Percentiles rank a stretch among this genome's conserved stretches.
These are phyloP conservation scores for Natator depressus DNA, from an alignment of 2,113 vertebrate species.

Conservation along the genomic window DNA sequence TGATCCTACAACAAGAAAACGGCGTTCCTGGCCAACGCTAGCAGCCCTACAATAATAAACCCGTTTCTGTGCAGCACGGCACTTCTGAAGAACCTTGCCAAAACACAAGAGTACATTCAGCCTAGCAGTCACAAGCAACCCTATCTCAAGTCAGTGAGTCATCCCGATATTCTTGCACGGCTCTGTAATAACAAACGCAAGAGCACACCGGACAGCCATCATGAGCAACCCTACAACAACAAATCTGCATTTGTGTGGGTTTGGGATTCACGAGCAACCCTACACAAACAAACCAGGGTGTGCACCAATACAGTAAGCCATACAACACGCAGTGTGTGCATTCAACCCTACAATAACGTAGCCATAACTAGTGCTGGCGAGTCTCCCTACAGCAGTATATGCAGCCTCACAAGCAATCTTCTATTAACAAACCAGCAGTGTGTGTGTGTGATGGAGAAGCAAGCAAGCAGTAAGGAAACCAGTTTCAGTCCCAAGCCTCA, in stretches of 20 bases:
- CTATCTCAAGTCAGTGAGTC: neutral
- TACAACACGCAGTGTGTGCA: neutral
- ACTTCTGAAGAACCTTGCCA: neutral
- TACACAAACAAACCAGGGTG: neutral
- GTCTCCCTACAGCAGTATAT: neutral
- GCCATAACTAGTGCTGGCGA: neutral
- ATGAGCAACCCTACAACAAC: neutral
- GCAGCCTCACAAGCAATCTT: neutral
- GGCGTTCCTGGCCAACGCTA: neutral
- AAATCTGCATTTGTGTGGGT: neutral
- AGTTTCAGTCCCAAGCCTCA: neutral
- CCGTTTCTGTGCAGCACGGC: neutral
- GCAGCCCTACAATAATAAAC: neutral
- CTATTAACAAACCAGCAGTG: neutral
- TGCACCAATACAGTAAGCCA: neutral
- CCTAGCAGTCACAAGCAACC: neutral
- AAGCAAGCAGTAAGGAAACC: constrained; percentile 16
- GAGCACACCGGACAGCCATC: neutral
- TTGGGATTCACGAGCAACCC: neutral
- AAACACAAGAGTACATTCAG: neutral
- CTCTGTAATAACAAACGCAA: neutral
- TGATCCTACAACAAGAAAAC: neutral
- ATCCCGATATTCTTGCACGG: neutral
- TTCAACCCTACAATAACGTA: fast-evolving
- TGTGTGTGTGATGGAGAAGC: neutral